Conservation (phyloP, 2,113 vertebrate genomes). For the Rhagologus leucostigma region DNA sequence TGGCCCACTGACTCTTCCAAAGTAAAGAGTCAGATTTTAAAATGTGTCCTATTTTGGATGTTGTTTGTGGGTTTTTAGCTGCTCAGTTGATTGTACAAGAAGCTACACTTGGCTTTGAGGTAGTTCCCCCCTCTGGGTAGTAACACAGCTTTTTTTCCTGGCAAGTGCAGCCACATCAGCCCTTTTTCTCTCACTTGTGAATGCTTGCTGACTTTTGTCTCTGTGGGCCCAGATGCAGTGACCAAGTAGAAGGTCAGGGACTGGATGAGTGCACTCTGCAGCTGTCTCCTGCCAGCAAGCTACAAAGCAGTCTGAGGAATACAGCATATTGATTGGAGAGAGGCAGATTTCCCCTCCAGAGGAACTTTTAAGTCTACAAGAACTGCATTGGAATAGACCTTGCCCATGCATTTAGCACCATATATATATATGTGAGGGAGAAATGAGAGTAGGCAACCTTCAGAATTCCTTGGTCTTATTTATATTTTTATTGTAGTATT, state of each 20-base stretch:
- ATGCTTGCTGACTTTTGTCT: neutral
- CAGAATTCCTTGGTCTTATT: neutral
- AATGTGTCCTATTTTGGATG: slow-evolving; percentile 45
- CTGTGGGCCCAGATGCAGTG: neutral
- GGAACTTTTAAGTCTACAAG: neutral
- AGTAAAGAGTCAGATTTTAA: neutral
- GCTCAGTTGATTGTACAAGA: neutral
- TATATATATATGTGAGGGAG: neutral
- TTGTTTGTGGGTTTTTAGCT: neutral
- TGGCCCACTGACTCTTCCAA: neutral
- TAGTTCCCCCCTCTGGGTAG: neutral
- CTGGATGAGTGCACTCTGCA: neutral
- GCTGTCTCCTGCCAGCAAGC: neutral
- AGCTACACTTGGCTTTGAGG: neutral
- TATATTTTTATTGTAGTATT: neutral
- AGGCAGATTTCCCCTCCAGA: neutral
- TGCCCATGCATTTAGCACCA: neutral
- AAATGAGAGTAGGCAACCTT: neutral
- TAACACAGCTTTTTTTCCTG: neutral
- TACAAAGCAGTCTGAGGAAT: neutral
- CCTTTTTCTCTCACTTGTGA: neutral
- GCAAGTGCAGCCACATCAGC: neutral
- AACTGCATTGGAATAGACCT: neutral
- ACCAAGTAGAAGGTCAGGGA: neutral
- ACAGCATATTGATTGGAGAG: neutral